Evolutionary conservation across 1,140 invertebrate species (phyloP).

Genomic region (Tribolium madens): DNA sequence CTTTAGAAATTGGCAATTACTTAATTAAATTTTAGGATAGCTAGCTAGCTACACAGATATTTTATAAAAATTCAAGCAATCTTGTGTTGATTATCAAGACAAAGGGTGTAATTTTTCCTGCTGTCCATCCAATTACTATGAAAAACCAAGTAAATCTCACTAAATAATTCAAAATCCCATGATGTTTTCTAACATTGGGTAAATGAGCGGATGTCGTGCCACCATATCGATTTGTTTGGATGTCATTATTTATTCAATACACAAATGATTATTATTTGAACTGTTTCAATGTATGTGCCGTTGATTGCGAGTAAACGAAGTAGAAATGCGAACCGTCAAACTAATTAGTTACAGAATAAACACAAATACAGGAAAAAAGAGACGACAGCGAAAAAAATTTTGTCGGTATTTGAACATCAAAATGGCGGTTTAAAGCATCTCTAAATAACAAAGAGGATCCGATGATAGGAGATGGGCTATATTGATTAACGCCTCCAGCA

Average conservation of each 20-base stretch:
- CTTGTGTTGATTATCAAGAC: not conserved
- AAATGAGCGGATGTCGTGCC: conserved; percentile 36
- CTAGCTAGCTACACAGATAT: not conserved
- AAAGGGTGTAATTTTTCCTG: conserved; percentile 11
- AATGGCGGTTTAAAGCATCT: conserved; percentile 37
- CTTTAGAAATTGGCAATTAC: not conserved
- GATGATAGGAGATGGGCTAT: conserved; percentile 38
- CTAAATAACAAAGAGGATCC: conserved; percentile 37
- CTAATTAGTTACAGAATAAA: conserved; percentile 21
- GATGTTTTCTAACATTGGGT: conserved; percentile 37
- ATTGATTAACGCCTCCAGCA: conserved; percentile 34
- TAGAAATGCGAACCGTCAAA: conserved; percentile 35
- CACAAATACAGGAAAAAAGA: not conserved
- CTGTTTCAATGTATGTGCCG: conserved; percentile 23
- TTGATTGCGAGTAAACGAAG: conserved; percentile 26
- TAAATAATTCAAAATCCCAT: conserved; percentile 39
- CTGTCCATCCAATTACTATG: conserved; percentile 3
- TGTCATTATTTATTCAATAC: conserved; percentile 39
- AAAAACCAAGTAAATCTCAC: conserved; percentile 20
- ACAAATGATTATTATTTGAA: conserved; percentile 39
- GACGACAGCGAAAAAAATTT: not conserved
- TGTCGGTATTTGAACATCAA: conserved; percentile 34
- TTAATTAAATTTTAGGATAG: not conserved
- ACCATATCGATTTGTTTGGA: conserved; percentile 34
- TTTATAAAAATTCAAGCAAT: not conserved